Evolutionary conservation across 2,797 vertebrate genomes (phyloP), one percentile per base, ranked within the genome.

Genomic region (Crax fasciolata): DNA sequence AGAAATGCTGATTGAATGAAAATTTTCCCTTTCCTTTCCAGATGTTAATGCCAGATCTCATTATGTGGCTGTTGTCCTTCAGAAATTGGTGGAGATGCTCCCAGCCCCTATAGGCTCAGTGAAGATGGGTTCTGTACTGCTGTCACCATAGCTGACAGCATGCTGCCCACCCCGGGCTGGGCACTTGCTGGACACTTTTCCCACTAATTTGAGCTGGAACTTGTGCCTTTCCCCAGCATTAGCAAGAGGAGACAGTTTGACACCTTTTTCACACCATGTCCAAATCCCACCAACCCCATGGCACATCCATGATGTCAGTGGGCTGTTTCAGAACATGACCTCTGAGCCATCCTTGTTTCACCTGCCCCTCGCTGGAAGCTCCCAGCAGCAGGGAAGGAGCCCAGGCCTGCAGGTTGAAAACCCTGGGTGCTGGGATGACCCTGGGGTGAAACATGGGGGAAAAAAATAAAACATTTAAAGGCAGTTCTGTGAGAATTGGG

Each of bases 281-380:
- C 43, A 63, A 61, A 78, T 28, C 74, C 54, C 51, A 11, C 11
- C 38, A n/a, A 7, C 19, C n/a, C 41, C 4, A 0, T 1, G 14
- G 5, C 7, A 13, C 3, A 6, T 20, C n/a, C 27, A 2, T 6
- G 1, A 0, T 11, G 20, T 11, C 5, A 1, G 9, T 44, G 21
- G 14, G 8, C 17, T 6, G 3, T 19, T 27, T 21, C 7, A 11
- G 38, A 3, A 66, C 27, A 3, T 46, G 2, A 32, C 32, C 43
- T 48, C 68, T 39, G 27, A 66, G 23, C 63, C 10, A 10, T 43
- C 35, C 30, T 38, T 3, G 0, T n/a, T 39, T 38, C 52, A 52
- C 28, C 25, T 46, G 43, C 46, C 25, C 59, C 46, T 74, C 63
- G 54, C 48, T 24, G 46, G n/a, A 27, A 57, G 23, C 32, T 83